Evolutionary conservation across 2,888 invertebrate species (phyloP).

Genomic region (Polydrusus cervinus): DNA sequence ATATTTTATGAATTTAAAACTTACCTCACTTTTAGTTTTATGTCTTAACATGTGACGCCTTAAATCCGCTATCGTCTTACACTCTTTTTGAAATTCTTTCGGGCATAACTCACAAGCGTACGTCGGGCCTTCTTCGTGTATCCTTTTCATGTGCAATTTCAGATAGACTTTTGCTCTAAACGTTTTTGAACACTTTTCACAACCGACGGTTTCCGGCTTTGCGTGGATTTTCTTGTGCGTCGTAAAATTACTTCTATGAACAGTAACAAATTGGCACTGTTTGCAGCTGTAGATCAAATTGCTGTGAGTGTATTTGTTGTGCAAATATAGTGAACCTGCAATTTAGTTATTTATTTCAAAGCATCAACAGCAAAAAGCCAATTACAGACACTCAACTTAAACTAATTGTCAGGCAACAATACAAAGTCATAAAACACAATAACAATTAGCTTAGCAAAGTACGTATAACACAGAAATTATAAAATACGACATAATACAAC

Average conservation of each 20-base stretch:
- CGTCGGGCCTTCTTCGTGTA: neutral
- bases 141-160: neutral
- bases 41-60: neutral
- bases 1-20: neutral
- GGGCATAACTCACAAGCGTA: neutral
- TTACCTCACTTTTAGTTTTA: neutral
- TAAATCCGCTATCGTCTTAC: neutral
- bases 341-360: neutral
- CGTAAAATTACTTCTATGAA: neutral
- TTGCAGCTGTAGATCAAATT: neutral
- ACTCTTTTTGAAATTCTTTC: neutral
- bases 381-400: too few relatives aligned
- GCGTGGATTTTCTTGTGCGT: neutral
- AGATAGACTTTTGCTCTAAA: neutral
- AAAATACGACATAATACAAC: too few relatives aligned
- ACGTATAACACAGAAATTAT: too few relatives aligned
- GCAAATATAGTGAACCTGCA: neutral
- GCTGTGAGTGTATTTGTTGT: neutral
- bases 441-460: too few relatives aligned
- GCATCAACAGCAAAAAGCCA: too few relatives aligned
- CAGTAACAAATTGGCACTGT: neutral
- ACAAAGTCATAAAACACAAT: too few relatives aligned
- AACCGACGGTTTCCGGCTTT: neutral
- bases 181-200: neutral
- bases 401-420: too few relatives aligned